Percentiles rank a stretch among this genome's conserved stretches.
Evolutionary conservation across 2,888 invertebrate genomes (phyloP).

Genomic region (Drosophila infuscata): DNA sequence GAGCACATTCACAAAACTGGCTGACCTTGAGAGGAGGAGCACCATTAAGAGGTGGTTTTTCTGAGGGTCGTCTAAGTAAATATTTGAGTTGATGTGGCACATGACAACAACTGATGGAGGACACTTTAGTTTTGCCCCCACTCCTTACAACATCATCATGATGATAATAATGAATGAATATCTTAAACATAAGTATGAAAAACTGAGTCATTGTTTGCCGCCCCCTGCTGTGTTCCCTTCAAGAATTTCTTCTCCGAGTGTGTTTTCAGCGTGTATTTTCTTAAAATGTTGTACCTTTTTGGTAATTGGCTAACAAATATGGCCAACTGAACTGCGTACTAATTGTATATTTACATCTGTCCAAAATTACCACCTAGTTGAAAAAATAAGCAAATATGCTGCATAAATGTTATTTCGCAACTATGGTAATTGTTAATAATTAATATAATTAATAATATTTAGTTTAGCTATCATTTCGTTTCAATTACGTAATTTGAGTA

Average conservation of each 20-base stretch:
- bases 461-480: not conserved
- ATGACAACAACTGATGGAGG: constrained; percentile 38
- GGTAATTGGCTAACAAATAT: constrained; percentile 17
- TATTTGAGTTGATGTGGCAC: constrained; percentile 43
- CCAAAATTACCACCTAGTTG: not conserved
- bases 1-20: constrained; percentile 1
- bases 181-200: constrained; percentile 1
- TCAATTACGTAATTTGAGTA: not conserved
- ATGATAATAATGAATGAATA: not conserved
- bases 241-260: not conserved
- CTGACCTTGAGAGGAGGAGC: constrained; percentile 29
- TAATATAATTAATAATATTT: too few relatives aligned
- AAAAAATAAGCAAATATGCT: not conserved
- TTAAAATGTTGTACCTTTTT: constrained; percentile 2
- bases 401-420: not conserved
- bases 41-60: constrained; percentile 9
- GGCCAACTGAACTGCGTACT: not conserved
- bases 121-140: constrained; percentile 4
- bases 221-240: constrained; percentile 1
- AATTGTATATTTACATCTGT: constrained; percentile 22
- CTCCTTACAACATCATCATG: constrained; percentile 13
- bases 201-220: constrained; percentile 30
- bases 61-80: constrained; percentile 33
- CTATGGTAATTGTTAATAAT: not conserved
- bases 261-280: not conserved